Conservation (phyloP, 2,797 vertebrate genomes). For the Sebastes taczanowskii region DNA sequence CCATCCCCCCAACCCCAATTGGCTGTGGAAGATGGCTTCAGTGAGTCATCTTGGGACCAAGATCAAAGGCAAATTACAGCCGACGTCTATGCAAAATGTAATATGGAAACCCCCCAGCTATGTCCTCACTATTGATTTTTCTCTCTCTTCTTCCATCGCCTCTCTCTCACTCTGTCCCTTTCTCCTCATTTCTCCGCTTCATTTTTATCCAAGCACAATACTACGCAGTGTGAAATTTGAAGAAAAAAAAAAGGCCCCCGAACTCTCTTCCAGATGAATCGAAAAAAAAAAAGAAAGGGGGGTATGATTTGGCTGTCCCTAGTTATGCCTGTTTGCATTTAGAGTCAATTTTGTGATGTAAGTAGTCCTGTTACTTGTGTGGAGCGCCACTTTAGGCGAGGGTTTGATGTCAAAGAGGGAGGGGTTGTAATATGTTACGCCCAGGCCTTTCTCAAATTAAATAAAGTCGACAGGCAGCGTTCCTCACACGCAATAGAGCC, state of each 20-base stretch:
- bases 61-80: constrained; percentile 88
- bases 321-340: constrained; percentile 82
- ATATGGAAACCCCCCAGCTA: constrained; percentile 85
- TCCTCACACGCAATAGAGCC: constrained; percentile 38
- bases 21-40: constrained; percentile 83
- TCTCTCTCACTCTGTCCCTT: constrained; percentile 58
- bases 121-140: constrained; percentile 83
- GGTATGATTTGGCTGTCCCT: constrained; percentile 58
- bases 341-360: constrained; percentile 80
- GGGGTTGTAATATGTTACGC: constrained; percentile 56
- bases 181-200: constrained; percentile 67
- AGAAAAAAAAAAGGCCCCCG: constrained; percentile 62
- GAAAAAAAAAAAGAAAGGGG: constrained; percentile 28
- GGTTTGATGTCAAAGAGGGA: constrained; percentile 68
- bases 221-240: constrained; percentile 79
- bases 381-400: constrained; percentile 61
- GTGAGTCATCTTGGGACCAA: constrained; percentile 85
- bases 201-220: constrained; percentile 81
- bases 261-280: constrained; percentile 60
- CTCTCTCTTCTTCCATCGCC: constrained; percentile 66
- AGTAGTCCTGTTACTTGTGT: constrained; percentile 73
- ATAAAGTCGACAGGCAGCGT: constrained; percentile 56
- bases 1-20: constrained; percentile 56
- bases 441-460: constrained; percentile 67
- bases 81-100: constrained; percentile 88